Evolutionary conservation across 2,797 vertebrate species (phyloP), one percentile per base, ranked within the genome.

Genomic region (Coendou prehensilis): DNA sequence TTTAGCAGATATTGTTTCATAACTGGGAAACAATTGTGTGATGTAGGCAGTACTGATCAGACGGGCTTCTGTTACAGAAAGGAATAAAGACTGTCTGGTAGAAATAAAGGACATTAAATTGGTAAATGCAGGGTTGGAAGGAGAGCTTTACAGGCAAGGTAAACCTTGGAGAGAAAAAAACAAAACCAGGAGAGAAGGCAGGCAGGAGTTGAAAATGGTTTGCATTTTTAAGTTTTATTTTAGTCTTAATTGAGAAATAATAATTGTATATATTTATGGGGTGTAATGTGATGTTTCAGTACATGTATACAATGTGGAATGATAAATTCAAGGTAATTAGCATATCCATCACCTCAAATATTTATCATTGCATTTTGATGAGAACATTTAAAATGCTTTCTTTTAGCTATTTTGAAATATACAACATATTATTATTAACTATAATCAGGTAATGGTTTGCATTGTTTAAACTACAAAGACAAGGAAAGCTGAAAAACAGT

Each of bases 401-500:
- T 67, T 64, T 47, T 6, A 57, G 67, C 78, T 87, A 92, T 67
- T 87, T 87, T 91, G 47, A 91, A 57, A 87, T 81, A 64, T 13
- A 56, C 9, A 14, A 47, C 6, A 63, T n/a, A 61, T 59, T 78
- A 33, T 54, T 79, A 33, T 50, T 75, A 75, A 82, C 47, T 56
- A 47, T 30, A 82, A 41, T 50, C 41, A 73, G 9, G 26, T 89
- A 54, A 91, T 28, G 28, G 18, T 95, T 3, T 89, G 45, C 80
- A 73, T 67, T 75, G 30, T 80, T 91, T 93, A 41, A 86, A 47
- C 47, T 50, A 50, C 22, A 59, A 85, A 94, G 75, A 61, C 23
- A 52, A 80, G 33, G 26, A 61, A 94, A 41, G 37, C 8, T 91
- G 73, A 76, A 95, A 95, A 85, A 75, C 67, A 88, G 57, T 10